These are phyloP conservation scores for Lampris megalopsis DNA, from an alignment of 2,113 vertebrate species.

Conservation along the genomic window DNA sequence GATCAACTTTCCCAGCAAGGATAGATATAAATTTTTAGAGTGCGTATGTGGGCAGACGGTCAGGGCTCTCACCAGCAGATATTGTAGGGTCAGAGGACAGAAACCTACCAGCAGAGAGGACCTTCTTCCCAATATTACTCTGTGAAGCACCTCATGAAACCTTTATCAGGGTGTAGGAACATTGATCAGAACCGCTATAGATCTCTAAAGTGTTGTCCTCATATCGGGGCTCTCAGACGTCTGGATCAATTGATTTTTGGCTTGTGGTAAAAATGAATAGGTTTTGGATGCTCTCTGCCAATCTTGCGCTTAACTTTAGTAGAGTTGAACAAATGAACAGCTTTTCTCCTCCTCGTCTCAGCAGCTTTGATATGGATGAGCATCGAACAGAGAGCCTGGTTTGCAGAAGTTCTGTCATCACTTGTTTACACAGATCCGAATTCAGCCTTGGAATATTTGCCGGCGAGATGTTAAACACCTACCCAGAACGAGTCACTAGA, in stretches of 20 bases:
- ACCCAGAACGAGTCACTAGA: conserved; percentile 52
- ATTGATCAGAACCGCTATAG: conserved; percentile 58
- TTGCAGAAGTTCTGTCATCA: neutral
- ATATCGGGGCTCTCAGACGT: too few relatives aligned
- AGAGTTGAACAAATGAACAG: neutral
- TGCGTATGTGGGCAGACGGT: conserved; percentile 30
- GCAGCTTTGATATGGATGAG: neutral
- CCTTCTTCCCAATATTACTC: conserved; percentile 43
- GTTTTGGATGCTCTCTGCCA: too few relatives aligned
- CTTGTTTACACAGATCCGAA: conserved; percentile 23
- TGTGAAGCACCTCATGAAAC: conserved; percentile 68
- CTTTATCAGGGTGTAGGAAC: conserved; percentile 69
- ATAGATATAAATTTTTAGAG: conserved; percentile 43
- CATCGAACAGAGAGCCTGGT: neutral
- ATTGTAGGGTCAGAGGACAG: conserved; percentile 47
- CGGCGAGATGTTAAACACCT: conserved; percentile 35
- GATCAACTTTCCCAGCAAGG: too few relatives aligned
- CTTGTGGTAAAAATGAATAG: too few relatives aligned
- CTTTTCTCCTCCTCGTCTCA: conserved; percentile 4
- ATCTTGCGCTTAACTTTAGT: neutral
- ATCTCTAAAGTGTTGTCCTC: too few relatives aligned
- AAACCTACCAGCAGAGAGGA: conserved; percentile 17
- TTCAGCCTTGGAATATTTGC: conserved; percentile 22
- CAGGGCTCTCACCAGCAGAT: conserved; percentile 28
- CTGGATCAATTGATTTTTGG: too few relatives aligned